Evolutionary conservation across 2,113 vertebrate genomes (phyloP), one percentile per base, ranked within the genome.

Genomic region (Carassius auratus): DNA sequence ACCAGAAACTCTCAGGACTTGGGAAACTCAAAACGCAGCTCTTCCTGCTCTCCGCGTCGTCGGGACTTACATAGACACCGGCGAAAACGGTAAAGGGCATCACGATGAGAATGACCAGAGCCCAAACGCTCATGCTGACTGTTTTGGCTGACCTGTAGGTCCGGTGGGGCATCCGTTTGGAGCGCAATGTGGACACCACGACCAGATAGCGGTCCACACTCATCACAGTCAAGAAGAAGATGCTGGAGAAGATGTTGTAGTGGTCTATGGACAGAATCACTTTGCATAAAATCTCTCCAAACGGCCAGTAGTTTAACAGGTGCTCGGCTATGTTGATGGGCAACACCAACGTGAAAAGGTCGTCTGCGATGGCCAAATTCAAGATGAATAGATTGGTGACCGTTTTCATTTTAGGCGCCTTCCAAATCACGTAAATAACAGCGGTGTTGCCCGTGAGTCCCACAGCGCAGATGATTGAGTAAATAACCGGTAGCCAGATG

Each of bases 201-300:
- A 93, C 95, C 76, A 95, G 88, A 75, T 95, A 96, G 26, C 92
- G 91, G 90, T 95, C 95, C 55, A 93, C 87, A 38, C 95, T 96
- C 94, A 94, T 95, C 45, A 94, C 90, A 0, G 95, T 95, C n/a
- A 95, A 89, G 92, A 96, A 95, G 59, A 94, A 95, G 86, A 94
- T 92, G 87, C 95, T 95, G 86, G 94, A 96, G 90, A 96, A 96
- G 76, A 95, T 95, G n/a, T 95, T 95, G 89, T 94, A 95, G 83
- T 94, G 94, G 87, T 94, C 94, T 1, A 93, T 90, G 86, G 94
- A 94, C 59, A 96, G 84, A 55, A 95, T 95, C 71, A 94, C 55
- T 83, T 95, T 95, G 92, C 96, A 96, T 52, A 95, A 92, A 59
- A 92, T 42, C 77, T 93, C 95, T 17, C 95, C 94, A 0, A 96